Conservation (phyloP, 2,113 vertebrate genomes). For the Cinclus cinclus region DNA sequence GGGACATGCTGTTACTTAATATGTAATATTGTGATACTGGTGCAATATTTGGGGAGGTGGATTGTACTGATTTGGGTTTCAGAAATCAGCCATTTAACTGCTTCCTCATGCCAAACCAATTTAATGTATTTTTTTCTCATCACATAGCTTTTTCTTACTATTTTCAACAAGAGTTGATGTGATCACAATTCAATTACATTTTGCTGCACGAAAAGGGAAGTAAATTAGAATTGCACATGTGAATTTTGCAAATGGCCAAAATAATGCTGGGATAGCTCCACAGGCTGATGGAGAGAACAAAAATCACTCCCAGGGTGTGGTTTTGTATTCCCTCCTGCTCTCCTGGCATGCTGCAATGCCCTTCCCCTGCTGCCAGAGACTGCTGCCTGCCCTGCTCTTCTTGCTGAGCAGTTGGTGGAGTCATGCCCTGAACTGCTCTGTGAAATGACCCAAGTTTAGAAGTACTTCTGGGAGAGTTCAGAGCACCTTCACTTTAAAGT, state of each 20-base stretch:
- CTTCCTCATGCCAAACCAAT: background rate
- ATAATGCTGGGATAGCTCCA: background rate
- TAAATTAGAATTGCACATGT: background rate
- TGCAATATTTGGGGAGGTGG: background rate
- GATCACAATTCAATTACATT: background rate
- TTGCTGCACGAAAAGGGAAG: background rate
- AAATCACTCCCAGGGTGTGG: background rate
- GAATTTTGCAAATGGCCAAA: background rate
- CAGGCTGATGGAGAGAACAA: background rate
- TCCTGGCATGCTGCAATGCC: accelerated
- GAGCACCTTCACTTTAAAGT: background rate
- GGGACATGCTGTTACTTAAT: background rate
- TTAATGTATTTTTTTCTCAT: background rate
- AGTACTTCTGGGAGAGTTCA: background rate
- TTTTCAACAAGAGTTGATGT: background rate
- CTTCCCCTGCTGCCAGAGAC: background rate
- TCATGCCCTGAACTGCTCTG: background rate
- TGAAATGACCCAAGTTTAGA: background rate
- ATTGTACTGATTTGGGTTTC: background rate
- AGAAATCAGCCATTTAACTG: background rate
- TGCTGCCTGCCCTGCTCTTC: background rate
- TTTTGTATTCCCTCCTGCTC: background rate
- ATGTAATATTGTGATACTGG: background rate
- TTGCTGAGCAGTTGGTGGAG: background rate
- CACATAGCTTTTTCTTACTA: background rate